These are phyloP conservation scores for Stegostoma tigrinum DNA, from an alignment of 2,113 vertebrate genomes.

Conservation along the genomic window DNA sequence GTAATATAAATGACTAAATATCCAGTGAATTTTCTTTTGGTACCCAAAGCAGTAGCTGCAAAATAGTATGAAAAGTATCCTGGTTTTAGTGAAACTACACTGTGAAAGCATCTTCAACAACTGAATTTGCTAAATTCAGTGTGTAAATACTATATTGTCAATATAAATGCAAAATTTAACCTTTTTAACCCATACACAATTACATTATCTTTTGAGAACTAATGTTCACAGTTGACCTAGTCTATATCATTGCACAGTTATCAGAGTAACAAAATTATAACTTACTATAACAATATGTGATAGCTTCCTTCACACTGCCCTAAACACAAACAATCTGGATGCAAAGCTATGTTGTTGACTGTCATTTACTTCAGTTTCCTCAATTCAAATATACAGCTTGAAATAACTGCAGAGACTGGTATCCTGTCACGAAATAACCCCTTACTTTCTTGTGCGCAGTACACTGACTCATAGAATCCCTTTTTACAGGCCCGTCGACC, in stretches of 20 bases:
- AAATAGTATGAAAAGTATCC: not conserved
- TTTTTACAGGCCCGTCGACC: too few relatives aligned
- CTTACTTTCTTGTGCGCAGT: too few relatives aligned
- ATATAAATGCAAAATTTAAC: not conserved
- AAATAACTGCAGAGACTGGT: too few relatives aligned
- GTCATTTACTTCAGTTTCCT: not conserved
- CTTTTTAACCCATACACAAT: not conserved
- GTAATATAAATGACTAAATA: not conserved
- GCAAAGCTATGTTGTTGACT: not conserved
- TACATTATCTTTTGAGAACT: not conserved
- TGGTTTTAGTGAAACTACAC: not conserved
- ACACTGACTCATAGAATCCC: too few relatives aligned
- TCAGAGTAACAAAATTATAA: constrained; percentile 7
- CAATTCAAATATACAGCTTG: not conserved
- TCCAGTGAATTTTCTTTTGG: not conserved
- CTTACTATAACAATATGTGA: not conserved
- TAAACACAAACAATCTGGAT: not conserved
- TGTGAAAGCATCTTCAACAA: not conserved
- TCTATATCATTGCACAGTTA: not conserved
- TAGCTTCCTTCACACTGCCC: not conserved
- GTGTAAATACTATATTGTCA: not conserved
- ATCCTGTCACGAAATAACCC: too few relatives aligned
- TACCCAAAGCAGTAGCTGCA: not conserved
- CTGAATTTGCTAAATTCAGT: not conserved
- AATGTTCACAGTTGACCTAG: not conserved